These are phyloP conservation scores for Melanerpes aurifrons DNA, from an alignment of 2,113 vertebrate genomes.

Conservation along the genomic window DNA sequence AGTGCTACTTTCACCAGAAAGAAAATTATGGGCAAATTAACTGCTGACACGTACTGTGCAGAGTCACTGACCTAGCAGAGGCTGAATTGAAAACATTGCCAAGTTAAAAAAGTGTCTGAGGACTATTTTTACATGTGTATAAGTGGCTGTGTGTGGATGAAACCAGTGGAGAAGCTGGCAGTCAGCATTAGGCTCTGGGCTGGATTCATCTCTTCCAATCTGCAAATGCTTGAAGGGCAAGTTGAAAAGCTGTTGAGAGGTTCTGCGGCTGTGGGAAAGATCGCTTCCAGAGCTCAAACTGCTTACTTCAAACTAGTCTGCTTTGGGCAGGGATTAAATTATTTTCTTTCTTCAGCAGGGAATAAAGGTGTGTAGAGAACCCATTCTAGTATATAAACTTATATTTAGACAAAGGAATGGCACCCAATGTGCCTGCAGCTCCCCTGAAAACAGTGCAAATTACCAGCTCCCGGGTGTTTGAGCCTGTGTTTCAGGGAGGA, in stretches of 20 bases:
- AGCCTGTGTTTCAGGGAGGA: neutral
- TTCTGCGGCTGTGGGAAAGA: neutral
- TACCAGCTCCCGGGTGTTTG: neutral
- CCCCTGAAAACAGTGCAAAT: neutral
- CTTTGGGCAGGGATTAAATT: neutral
- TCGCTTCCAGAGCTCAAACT: neutral
- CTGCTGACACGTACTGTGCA: neutral
- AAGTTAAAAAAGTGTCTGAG: neutral
- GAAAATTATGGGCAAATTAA: neutral
- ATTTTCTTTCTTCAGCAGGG: neutral
- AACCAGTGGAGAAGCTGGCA: neutral
- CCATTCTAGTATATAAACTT: neutral
- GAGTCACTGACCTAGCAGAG: neutral
- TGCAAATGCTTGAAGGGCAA: fast-evolving
- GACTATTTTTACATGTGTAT: neutral
- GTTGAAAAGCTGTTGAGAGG: neutral
- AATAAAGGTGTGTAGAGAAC: neutral
- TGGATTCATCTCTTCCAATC: neutral
- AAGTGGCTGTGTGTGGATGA: neutral
- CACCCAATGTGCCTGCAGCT: fast-evolving
- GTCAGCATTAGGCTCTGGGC: neutral
- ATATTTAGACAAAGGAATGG: neutral
- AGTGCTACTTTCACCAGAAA: neutral
- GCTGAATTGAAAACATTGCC: neutral
- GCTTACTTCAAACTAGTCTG: neutral